Base-by-base conservation (phyloP, 2,797 vertebrate genomes). In the Enteromius afrohamiltoni region DNA sequence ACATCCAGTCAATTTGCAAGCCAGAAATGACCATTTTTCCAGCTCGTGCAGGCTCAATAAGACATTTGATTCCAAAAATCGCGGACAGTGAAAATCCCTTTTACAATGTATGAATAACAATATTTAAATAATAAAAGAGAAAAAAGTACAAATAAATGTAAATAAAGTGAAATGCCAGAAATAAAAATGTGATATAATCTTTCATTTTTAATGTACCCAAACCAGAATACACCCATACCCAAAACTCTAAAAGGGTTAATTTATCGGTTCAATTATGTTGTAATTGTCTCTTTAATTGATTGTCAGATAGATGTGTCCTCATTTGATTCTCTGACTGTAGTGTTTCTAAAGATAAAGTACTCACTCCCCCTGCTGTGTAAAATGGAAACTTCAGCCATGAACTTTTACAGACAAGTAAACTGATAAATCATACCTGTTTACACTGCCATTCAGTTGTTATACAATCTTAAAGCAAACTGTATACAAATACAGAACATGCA, bases 1-100 rank as follows among this genome's bases (percentile, higher is more conserved):
- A 87, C 83, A 26, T 42, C 21, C 89, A 89, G 91, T 93, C 87
- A 88, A 91, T 92, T 91, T 92, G 88, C 92, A 84, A 42, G 74
- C 11, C 83, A 89, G 42, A 91, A 89, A 88, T 47, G 0, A 65
- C 13, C 23, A 0, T 73, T 49, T 85, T 83, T 86, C 78, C 87
- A 78, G 81, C 76, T 85, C 76, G 80, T 62, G 4, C 73, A 79
- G 83, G 84, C 82, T 82, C 82, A 85, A 83, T 88, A 89, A 88
- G 79, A 88, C 90, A 84, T 88, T 26, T 89, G 87, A 88, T 90
- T 92, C 91, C 90, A 6, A 86, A 92, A 9, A 11, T 76, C 7
- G 26, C 2, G 8, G 26, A 19, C 53, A 93, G 91, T 85, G 92
- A 87, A 92, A 93, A 93, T 26, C 3, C 87, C 90, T 85, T 90